Conservation (phyloP, 1,140 invertebrate species). For the Euborellia annulipes region DNA sequence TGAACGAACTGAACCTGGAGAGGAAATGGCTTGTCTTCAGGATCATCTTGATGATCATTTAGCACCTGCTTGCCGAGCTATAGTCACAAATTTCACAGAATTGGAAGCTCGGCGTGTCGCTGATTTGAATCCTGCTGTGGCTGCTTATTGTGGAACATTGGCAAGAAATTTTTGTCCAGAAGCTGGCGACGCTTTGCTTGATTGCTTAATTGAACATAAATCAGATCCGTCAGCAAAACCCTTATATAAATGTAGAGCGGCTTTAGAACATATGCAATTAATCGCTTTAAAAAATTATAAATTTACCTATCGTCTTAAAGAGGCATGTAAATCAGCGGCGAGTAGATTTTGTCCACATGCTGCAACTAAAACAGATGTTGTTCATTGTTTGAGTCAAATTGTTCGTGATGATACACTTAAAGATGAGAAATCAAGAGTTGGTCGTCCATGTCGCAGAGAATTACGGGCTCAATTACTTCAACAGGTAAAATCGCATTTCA, state of each 20-base stretch:
- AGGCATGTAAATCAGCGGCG: constrained; percentile 76
- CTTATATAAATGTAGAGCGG: constrained; percentile 73
- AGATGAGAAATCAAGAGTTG: constrained; percentile 57
- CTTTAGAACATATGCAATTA: constrained; percentile 87
- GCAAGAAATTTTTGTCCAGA: constrained; percentile 12
- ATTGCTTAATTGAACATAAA: constrained; percentile 87
- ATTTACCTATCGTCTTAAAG: constrained; percentile 91
- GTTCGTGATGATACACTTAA: constrained; percentile 77
- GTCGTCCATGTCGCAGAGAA: constrained; percentile 75
- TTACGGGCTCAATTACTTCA: constrained; percentile 76
- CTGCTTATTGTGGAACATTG: constrained; percentile 3
- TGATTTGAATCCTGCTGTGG: constrained; percentile 47
- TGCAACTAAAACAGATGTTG: constrained; percentile 53
- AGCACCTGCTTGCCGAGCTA: constrained; percentile 42
- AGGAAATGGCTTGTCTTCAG: constrained; percentile 87
- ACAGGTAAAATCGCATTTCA: constrained; percentile 31
- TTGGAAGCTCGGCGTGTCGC: constrained; percentile 63
- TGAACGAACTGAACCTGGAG: constrained; percentile 64
- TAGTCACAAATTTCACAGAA: constrained; percentile 77
- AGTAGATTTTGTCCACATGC: constrained; percentile 54
- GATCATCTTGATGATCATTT: constrained; percentile 52
- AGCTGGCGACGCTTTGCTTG: constrained; percentile 57
- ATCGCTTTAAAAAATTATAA: constrained; percentile 86
- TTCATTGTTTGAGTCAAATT: constrained; percentile 78
- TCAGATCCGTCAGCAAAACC: constrained; percentile 59